Evolutionary conservation across 2,113 vertebrate genomes (phyloP), one percentile per base, ranked within the genome.

Genomic region (Sylvietta virens): DNA sequence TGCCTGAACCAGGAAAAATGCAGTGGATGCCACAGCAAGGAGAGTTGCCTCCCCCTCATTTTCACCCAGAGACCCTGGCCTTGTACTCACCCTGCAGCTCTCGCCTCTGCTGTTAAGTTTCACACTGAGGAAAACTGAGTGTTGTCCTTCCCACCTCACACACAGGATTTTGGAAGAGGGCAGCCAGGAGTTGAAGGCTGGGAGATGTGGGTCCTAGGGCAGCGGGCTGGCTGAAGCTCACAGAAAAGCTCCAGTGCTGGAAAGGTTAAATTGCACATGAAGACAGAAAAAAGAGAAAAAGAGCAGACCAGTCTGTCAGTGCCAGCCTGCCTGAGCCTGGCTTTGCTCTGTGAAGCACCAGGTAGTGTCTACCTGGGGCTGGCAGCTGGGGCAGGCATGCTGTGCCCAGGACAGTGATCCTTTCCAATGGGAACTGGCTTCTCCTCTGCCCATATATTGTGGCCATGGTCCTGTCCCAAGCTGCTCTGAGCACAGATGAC

Each of bases 1-100:
- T 42, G 28, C 33, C 21, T 72, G 67, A 50, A 74, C 11, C 60
- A 58, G 39, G 58, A 37, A 47, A 78, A 64, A 66, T 8, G 18
- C 40, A 51, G 45, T 1, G 1, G 26, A 7, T 65, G 40, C 9
- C 31, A n/a, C 30, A 58, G 73, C n/a, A 85, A 39, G 15, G 48
- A 86, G 30, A 81, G 23, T 24, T 30, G 57, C 54, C 37, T 35
- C 53, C 37, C 45, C 37, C 35, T 60, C 3, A 3, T 22, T 30
- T 64, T 54, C 60, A 42, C 16, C 28, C 66, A 48, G n/a, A 0
- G 0, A 39, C 39, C 33, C 35, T 2, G 2, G 47, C 30, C 64
- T 47, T 2, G 0, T 92, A 97, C 97, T 98, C 81, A 98, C 97
- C 84, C 45, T 69, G 42, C 13, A 28, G 44, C 42, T 77, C 70